A percentile compares a stretch with the other conserved stretches of the same genome.
phyloP scores from a whole-genome alignment of 2,797 vertebrate species.

The Hydrolagus colliei region DNA sequence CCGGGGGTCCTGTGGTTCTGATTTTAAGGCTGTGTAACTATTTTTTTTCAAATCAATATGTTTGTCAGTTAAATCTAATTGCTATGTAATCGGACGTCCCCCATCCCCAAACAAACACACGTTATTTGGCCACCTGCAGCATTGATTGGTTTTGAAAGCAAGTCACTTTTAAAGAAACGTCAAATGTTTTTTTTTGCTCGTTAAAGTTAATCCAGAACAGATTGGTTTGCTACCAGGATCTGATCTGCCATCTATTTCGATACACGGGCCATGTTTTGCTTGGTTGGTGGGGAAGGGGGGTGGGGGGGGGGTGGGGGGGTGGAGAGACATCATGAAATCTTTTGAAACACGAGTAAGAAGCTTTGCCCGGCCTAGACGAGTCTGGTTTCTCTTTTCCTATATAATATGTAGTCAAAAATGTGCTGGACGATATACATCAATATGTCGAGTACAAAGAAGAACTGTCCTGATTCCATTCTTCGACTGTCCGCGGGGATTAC shows the following conservation, averaged over 20 bases:
- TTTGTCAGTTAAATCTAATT: too few species aligned
- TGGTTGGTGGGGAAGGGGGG: not conserved
- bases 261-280: too few species aligned
- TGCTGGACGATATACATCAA: too few species aligned
- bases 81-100: not conserved
- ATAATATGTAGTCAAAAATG: too few species aligned
- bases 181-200: not conserved
- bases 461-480: too few species aligned
- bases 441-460: too few species aligned
- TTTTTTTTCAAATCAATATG: not conserved
- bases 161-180: not conserved
- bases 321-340: too few species aligned
- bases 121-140: too few species aligned
- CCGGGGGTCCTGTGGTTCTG: not conserved
- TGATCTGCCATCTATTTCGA: not conserved
- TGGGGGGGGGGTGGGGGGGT: too few species aligned
- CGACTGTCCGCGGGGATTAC: too few species aligned
- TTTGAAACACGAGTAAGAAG: not conserved
- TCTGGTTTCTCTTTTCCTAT: too few species aligned
- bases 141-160: not conserved
- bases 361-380: too few species aligned
- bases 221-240: not conserved
- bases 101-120: not conserved
- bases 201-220: slow-evolving; percentile 14
- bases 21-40: not conserved